Base-by-base conservation (phyloP, 2,113 vertebrate genomes). In the Hippolais icterina region DNA sequence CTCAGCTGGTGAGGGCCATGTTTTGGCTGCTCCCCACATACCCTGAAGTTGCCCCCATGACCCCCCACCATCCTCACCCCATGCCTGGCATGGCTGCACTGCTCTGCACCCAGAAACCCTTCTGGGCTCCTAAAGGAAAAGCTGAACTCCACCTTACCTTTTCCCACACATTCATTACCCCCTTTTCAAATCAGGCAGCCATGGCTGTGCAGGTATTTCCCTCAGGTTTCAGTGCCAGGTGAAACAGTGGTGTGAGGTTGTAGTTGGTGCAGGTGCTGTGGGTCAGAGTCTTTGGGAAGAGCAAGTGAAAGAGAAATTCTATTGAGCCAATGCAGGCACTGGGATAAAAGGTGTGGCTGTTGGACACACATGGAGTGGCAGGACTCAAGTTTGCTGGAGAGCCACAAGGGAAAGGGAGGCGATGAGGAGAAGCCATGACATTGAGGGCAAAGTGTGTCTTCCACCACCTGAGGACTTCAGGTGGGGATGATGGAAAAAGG, bases 191-290 rank as follows among this genome's bases (percentile, higher is more conserved):
- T 8, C 28, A 47, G 42, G 41, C 46, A 53, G 24, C 7, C 6
- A 27, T 33, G 44, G 18, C 31, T 17, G 23, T 7, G 27, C 5
- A 25, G 41, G 25, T 15, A 7, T 31, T 33, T 29, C 31, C 15
- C 31, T 27, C 46, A 23, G 35, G 23, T 33, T 39, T 41, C 52
- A 12, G 47, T 5, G 12, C 17, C 49, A 50, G 64, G 24, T 11
- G 19, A 18, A 59, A 4, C 16, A 3, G 19, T 3, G 46, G 6
- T 46, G 44, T 2, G 2, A 22, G 6, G 0, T 28, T 82, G 12
- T 0, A 2, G 24, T 4, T 13, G 16, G 10, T 4, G 10, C 18
- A 2, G 54, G 27, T n/a, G 52, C 29, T 9, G 3, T 7, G 0
- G 0, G 16, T 17, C 7, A 4, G 35, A 33, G 29, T 4, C 1